Evolutionary conservation across 1,140 invertebrate genomes (phyloP).

Genomic region (Ladona fulva): DNA sequence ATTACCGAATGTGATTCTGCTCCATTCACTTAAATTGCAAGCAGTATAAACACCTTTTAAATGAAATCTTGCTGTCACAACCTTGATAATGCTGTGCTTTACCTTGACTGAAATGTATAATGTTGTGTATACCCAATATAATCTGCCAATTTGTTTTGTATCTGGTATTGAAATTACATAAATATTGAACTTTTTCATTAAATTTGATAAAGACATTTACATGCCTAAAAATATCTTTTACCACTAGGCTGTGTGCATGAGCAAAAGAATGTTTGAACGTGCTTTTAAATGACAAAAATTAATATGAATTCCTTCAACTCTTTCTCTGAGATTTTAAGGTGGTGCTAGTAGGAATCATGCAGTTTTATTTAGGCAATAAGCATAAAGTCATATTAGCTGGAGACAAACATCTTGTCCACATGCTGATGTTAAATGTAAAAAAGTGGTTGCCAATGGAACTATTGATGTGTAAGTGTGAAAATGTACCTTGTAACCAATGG

Average conservation of each 20-base stretch:
- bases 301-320: neutral
- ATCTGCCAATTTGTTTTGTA: neutral
- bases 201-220: conserved; percentile 8
- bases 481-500: neutral
- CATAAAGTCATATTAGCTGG: neutral
- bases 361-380: neutral
- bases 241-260: neutral
- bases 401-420: no score
- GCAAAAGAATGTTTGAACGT: neutral
- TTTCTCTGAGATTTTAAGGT: conserved; percentile 1
- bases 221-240: neutral
- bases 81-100: neutral
- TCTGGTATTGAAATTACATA: neutral
- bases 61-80: neutral
- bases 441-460: no score
- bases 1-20: neutral
- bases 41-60: neutral
- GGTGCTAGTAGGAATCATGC: neutral
- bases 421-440: no score
- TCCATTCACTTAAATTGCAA: neutral
- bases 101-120: conserved; percentile 10
- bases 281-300: neutral
- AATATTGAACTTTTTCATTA: neutral
- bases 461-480: neutral
- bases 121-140: neutral